Conservation (phyloP, 2,888 invertebrate genomes). For the Eilema caniola region DNA sequence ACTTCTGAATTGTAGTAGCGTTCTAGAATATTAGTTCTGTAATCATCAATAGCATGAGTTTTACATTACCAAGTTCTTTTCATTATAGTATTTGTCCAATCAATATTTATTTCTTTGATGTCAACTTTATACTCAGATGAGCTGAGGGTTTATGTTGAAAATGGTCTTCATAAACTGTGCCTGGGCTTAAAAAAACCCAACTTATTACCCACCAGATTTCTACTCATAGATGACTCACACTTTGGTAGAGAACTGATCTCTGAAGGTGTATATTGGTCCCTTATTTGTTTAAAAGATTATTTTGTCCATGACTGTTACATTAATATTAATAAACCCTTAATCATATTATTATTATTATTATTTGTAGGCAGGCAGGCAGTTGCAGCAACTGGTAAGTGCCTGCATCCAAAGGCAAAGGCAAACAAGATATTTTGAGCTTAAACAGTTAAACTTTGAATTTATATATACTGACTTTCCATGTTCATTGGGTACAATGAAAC, state of each 20-base stretch:
- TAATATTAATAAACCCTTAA: background rate
- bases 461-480: conserved; percentile 90
- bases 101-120: background rate
- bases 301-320: background rate
- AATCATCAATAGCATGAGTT: conserved; percentile 42
- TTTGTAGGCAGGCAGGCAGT: no score
- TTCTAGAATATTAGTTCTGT: conserved; percentile 93
- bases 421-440: background rate
- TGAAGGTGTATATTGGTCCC: no score
- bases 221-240: no score
- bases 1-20: conserved; percentile 96
- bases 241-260: no score
- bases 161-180: background rate
- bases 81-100: background rate
- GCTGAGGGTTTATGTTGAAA: background rate
- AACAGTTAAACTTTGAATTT: background rate
- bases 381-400: no score
- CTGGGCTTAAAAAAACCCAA: background rate
- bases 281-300: background rate
- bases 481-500: conserved; percentile 96
- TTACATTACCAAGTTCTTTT: background rate
- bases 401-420: no score
- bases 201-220: no score
- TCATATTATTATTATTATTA: no score
- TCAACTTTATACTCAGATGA: background rate